Conservation (phyloP, 2,113 vertebrate genomes). For the Edolisoma coerulescens region DNA sequence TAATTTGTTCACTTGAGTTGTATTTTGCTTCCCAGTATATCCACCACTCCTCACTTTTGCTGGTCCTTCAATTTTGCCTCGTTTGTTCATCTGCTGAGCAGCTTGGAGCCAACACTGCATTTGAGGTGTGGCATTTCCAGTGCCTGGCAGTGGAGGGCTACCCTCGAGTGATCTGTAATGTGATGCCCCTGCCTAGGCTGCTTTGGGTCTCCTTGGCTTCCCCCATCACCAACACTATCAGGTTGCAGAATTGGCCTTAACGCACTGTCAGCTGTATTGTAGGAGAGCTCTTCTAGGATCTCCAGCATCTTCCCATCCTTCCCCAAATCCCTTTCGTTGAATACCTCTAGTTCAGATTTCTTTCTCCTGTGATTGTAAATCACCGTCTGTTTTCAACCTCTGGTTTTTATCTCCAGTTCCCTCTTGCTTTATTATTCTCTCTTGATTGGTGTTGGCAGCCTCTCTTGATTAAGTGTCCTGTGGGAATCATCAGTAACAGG, state of each 20-base stretch:
- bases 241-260: slow-evolving; percentile 21
- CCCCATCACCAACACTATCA: not conserved
- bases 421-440: slow-evolving; percentile 24
- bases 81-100: not conserved
- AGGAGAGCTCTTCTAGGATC: not conserved
- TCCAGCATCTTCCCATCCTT: not conserved
- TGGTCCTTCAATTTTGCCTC: not conserved
- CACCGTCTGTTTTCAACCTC: not conserved
- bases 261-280: not conserved
- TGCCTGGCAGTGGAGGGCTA: not conserved
- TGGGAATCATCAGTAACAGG: slow-evolving; percentile 23
- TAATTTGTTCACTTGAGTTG: not conserved
- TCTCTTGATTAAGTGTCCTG: slow-evolving; percentile 36
- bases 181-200: not conserved
- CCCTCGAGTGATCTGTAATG: slow-evolving; percentile 7
- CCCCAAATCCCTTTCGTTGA: not conserved
- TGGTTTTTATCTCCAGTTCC: not conserved
- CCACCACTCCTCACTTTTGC: not conserved
- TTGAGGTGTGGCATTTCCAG: slow-evolving; percentile 7
- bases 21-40: not conserved
- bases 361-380: not conserved
- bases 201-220: slow-evolving; percentile 46
- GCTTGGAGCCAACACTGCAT: not conserved
- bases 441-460: slow-evolving; percentile 36
- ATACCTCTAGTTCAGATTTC: not conserved